Conservation (phyloP, 2,888 invertebrate species). For the Embidobia sp. region DNA sequence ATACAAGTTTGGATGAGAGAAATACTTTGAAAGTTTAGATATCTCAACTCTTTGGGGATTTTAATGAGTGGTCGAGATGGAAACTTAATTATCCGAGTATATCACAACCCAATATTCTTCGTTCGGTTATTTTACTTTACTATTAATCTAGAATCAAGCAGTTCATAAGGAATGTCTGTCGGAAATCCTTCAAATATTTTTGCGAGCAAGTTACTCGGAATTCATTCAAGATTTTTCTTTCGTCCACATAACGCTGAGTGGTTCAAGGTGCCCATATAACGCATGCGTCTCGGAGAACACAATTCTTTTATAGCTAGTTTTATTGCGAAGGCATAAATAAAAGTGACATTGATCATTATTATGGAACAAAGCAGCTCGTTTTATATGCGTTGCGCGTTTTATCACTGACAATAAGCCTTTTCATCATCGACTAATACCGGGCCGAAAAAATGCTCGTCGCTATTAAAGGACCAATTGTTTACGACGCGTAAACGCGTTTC, state of each 20-base stretch:
- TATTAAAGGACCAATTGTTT: slow-evolving; percentile 12
- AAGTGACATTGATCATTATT: slow-evolving; percentile 41
- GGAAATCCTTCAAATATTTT: too few species aligned
- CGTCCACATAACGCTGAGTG: too few species aligned
- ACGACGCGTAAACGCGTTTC: slow-evolving; percentile 13
- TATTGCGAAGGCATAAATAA: slow-evolving; percentile 44
- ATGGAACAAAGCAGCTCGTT: slow-evolving; percentile 41
- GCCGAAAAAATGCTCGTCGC: neutral
- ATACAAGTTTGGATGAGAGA: too few species aligned
- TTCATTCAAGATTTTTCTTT: slow-evolving; percentile 19
- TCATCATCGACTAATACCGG: slow-evolving; percentile 20
- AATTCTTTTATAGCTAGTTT: slow-evolving; percentile 41
- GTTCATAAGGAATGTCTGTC: too few species aligned
- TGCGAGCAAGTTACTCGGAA: too few species aligned
- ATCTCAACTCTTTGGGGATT: too few species aligned
- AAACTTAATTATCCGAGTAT: too few species aligned
- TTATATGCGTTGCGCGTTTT: slow-evolving; percentile 15
- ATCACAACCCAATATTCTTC: too few species aligned
- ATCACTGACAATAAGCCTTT: slow-evolving; percentile 29
- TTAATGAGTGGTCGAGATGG: too few species aligned
- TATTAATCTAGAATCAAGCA: too few species aligned
- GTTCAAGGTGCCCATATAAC: slow-evolving; percentile 22
- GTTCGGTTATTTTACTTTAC: too few species aligned
- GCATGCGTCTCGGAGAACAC: slow-evolving; percentile 12
- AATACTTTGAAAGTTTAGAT: too few species aligned